phyloP scores from a whole-genome alignment of 2,888 invertebrate species.

The Sarcophaga subvicina region DNA sequence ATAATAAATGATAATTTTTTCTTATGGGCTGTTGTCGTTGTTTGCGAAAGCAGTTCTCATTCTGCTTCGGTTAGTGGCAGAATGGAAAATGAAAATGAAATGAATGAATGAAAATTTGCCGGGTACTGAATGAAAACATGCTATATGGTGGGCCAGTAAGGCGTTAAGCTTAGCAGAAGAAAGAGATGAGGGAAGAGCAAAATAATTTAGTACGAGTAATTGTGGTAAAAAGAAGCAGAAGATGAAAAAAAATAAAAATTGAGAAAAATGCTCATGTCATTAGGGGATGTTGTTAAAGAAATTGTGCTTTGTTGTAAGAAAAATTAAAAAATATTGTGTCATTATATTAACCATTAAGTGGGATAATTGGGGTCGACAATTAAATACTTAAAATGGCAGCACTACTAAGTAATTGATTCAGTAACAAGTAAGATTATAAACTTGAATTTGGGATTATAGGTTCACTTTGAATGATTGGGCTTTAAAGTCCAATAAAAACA shows the following conservation, averaged over 20 bases:
- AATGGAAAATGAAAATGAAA: no score
- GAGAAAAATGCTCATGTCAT: conserved; percentile 41
- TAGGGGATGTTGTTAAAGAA: conserved; percentile 4
- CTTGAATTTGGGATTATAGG: no score
- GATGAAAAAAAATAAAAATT: background rate
- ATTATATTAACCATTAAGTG: background rate
- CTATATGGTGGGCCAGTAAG: background rate
- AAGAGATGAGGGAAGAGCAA: no score
- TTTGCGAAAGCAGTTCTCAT: background rate
- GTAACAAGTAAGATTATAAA: no score
- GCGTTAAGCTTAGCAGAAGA: no score
- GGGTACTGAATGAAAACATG: background rate
- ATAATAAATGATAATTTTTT: conserved; percentile 29
- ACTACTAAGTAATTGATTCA: no score
- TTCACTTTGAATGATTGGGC: no score
- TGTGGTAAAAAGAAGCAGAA: background rate
- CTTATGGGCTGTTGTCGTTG: background rate
- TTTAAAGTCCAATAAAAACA: no score
- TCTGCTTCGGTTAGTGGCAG: conserved; percentile 7
- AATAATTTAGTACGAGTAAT: background rate
- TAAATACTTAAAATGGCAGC: background rate
- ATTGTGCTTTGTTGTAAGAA: background rate
- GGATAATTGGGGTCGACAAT: background rate
- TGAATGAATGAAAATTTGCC: conserved; percentile 9
- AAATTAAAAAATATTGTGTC: background rate